A percentile compares a stretch with the other conserved stretches of the same genome.
phyloP scores from a whole-genome alignment of 1,140 invertebrate genomes.

The Galleria mellonella region DNA sequence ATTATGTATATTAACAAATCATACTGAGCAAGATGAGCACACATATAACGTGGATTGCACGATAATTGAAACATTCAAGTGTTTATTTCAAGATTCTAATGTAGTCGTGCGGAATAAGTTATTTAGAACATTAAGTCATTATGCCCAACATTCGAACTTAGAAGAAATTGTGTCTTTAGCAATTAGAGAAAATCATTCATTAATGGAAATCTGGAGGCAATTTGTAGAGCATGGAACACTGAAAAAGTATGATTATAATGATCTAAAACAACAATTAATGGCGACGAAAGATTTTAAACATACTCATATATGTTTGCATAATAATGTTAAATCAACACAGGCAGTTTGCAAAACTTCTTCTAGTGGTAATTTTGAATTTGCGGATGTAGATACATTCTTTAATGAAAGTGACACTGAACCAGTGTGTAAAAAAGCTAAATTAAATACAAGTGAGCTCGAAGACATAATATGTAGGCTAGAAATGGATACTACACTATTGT shows the following conservation, averaged over 20 bases:
- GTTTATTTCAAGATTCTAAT: constrained; percentile 15
- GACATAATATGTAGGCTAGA: constrained; percentile 34
- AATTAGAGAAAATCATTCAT: constrained; percentile 10
- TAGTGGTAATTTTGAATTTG: constrained; percentile 41
- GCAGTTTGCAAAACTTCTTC: neutral
- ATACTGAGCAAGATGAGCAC: constrained; percentile 10
- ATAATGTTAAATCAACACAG: too few species aligned
- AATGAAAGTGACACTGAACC: constrained; percentile 35
- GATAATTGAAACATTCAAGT: constrained; percentile 8
- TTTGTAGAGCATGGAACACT: constrained; percentile 4
- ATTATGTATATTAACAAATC: constrained; percentile 22
- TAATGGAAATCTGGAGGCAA: constrained; percentile 9
- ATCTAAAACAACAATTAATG: constrained; percentile 15
- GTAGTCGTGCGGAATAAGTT: constrained; percentile 16
- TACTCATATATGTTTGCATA: constrained; percentile 9
- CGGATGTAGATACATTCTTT: constrained; percentile 38
- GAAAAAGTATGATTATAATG: neutral
- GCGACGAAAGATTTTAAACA: constrained; percentile 10
- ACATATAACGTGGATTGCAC: constrained; percentile 11
- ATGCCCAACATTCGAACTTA: constrained; percentile 11
- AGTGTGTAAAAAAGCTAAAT: constrained; percentile 38
- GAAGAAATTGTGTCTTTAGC: constrained; percentile 16
- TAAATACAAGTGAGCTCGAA: constrained; percentile 24
- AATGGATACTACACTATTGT: constrained; percentile 21
- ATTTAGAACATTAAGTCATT: constrained; percentile 3